Base-by-base conservation (phyloP, 2,113 vertebrate species). In the Addax nasomaculatus region DNA sequence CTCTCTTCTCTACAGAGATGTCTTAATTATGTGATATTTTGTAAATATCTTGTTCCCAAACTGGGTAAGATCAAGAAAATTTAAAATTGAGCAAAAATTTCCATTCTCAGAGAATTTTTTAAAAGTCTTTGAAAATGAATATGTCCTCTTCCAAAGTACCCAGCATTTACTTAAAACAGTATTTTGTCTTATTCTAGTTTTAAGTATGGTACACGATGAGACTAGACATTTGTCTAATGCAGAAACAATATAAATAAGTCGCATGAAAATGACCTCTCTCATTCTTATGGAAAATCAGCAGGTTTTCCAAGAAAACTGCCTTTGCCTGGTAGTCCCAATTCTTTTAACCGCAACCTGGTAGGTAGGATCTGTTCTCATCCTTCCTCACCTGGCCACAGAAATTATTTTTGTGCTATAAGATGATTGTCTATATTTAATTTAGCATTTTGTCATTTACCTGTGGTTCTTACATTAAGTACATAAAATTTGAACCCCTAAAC, bases 11-110 rank as follows among this genome's bases (percentile, higher is more conserved):
- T 88, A 25, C 33, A 23, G 21, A 5, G 23, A 62, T 73, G 21
- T 93, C 78, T 96, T 96, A 79, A 94, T 91, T 93, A 87, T 85
- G 14, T 85, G 60, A 39, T 29, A 93, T 84, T 36, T 67, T 95
- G 1, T 55, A 89, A 92, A 87, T 83, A 53, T 36, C 39, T 12
- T 76, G 3, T 60, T 39, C n/a, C 36, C n/a, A 88, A 88, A 96
- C 58, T 91, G 29, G 29, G 2, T 43, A 90, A 33, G 5, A 62
- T 45, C 45, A 80, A 94, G 51, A 73, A 47, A 84, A 64, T 67
- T 85, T 64, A 6, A 96, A 47, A 80, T 23, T 62, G 55, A 93
- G 29, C 47, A 70, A 70, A 94, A 79, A 95, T 76, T 91, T 93
- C 79, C 0, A 47, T 83, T 89, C 86, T 86, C 27, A 84, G 7